phyloP scores from a whole-genome alignment of 2,113 vertebrate genomes.

The Alethe diademata region DNA sequence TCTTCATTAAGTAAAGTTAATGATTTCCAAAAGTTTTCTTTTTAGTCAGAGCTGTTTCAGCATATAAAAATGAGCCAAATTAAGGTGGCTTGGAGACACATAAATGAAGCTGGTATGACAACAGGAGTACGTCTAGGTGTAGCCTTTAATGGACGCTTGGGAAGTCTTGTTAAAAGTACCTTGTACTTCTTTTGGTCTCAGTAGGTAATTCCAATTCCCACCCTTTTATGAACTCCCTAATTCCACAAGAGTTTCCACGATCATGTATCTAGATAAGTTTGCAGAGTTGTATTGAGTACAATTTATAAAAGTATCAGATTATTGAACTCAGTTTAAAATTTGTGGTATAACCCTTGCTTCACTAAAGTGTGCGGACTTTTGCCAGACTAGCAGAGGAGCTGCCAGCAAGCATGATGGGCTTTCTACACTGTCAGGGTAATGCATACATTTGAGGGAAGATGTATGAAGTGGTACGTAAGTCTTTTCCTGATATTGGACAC shows the following conservation, averaged over 20 bases:
- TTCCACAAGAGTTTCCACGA: not conserved
- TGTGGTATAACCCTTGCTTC: not conserved
- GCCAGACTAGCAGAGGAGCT: not conserved
- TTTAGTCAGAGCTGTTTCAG: not conserved
- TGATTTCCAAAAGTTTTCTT: conserved; percentile 51
- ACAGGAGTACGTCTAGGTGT: not conserved
- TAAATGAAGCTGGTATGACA: not conserved
- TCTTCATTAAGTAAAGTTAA: conserved; percentile 29
- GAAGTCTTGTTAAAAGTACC: not conserved
- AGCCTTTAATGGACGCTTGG: not conserved
- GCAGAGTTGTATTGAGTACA: not conserved
- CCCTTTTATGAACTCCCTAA: not conserved
- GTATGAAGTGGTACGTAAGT: not conserved
- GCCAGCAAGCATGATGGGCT: not conserved
- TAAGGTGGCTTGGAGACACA: not conserved
- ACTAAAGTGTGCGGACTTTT: not conserved
- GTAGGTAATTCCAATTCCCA: not conserved
- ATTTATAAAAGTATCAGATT: not conserved
- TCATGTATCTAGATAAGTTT: not conserved
- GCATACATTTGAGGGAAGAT: not conserved
- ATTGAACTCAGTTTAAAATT: not conserved
- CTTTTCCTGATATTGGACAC: not conserved
- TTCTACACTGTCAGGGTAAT: not conserved
- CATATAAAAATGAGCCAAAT: not conserved
- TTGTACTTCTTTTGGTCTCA: not conserved